Percentiles rank a stretch among this genome's conserved stretches.
phyloP scores from a whole-genome alignment of 2,113 vertebrate genomes.

The Lota lota region DNA sequence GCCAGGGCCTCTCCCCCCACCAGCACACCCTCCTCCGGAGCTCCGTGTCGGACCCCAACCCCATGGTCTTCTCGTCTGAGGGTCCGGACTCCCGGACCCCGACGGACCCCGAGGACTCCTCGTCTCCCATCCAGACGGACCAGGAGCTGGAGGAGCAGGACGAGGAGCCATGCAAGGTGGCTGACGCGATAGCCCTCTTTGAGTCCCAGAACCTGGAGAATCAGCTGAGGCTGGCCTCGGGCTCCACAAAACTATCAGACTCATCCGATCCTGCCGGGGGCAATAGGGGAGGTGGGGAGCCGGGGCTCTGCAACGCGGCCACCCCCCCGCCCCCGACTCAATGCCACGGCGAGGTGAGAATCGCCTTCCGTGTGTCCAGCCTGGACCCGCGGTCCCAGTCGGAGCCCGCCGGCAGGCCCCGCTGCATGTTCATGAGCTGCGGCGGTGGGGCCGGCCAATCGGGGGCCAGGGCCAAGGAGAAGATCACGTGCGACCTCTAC shows the following conservation, averaged over 20 bases:
- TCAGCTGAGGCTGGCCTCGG: constrained; percentile 49
- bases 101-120: constrained; percentile 42
- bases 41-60: constrained; percentile 53
- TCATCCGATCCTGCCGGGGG: constrained; percentile 39
- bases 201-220: constrained; percentile 79
- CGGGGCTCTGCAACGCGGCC: constrained; percentile 28
- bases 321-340: constrained; percentile 58
- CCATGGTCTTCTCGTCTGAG: constrained; percentile 78
- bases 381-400: constrained; percentile 72
- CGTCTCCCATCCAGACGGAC: constrained; percentile 58
- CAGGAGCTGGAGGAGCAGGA: constrained; percentile 65
- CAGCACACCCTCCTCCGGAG: constrained; percentile 57
- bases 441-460: constrained; percentile 69
- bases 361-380: constrained; percentile 90
- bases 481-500: constrained; percentile 95
- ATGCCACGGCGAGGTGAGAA: constrained; percentile 82
- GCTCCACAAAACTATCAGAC: constrained; percentile 16
- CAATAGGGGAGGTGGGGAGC: constrained; percentile 31
- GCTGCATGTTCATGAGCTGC: constrained; percentile 83
- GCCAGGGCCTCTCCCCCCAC: constrained; percentile 44
- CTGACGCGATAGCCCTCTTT: constrained; percentile 87
- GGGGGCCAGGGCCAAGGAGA: constrained; percentile 81
- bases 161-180: constrained; percentile 81
- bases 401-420: constrained; percentile 69
- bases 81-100: constrained; percentile 39